phyloP scores from a whole-genome alignment of 2,113 vertebrate genomes.

The Prunella fulvescens region DNA sequence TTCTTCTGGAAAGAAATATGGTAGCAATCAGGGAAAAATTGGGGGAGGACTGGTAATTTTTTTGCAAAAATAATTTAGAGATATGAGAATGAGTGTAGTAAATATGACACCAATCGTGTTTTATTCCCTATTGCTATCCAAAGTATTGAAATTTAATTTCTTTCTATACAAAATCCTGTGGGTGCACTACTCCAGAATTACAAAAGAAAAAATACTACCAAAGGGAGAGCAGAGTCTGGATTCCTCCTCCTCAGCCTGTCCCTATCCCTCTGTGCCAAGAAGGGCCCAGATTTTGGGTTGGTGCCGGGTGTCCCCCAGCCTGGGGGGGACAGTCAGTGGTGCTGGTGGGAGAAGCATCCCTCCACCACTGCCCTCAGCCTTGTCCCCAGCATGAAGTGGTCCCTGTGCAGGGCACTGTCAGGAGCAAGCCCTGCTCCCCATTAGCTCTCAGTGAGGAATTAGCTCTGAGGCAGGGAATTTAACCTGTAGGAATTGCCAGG shows the following conservation, averaged over 20 bases:
- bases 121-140: neutral
- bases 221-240: neutral
- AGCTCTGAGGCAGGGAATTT: neutral
- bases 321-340: neutral
- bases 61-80: neutral
- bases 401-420: accelerated
- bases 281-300: neutral
- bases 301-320: neutral
- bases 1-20: neutral
- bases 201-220: neutral
- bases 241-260: neutral
- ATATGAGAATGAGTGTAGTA: neutral
- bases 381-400: accelerated
- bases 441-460: accelerated
- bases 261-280: neutral
- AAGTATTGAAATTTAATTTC: neutral
- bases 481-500: neutral
- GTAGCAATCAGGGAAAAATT: neutral
- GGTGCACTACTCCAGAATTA: neutral
- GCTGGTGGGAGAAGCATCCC: neutral
- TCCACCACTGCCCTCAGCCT: neutral
- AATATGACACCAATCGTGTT: neutral
- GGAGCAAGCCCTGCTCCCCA: neutral
- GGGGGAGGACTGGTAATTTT: neutral
- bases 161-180: neutral